These are phyloP conservation scores for Antheraea assamensis DNA, from an alignment of 2,888 invertebrate genomes.

Conservation along the genomic window DNA sequence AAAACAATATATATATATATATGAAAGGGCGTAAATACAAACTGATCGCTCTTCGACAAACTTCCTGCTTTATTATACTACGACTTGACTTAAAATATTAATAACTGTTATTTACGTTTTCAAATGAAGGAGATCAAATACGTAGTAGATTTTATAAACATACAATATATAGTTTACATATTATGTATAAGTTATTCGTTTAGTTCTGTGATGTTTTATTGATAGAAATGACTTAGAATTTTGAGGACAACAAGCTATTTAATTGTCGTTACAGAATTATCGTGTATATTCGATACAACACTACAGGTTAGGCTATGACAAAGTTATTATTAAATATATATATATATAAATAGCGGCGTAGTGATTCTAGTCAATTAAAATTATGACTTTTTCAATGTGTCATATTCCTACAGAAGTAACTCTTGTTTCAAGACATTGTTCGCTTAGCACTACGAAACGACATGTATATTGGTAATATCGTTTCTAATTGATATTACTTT, in stretches of 20 bases:
- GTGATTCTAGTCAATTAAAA: background rate
- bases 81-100: background rate
- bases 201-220: background rate
- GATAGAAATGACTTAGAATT: background rate
- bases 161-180: background rate
- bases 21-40: too few relatives aligned
- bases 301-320: background rate
- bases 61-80: conserved; percentile 26
- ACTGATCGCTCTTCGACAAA: too few relatives aligned
- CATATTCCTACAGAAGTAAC: too few relatives aligned
- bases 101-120: background rate
- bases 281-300: background rate
- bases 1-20: too few relatives aligned
- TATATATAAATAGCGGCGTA: background rate
- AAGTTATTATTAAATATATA: background rate
- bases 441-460: too few relatives aligned
- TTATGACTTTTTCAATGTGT: background rate
- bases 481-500: too few relatives aligned
- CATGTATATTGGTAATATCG: too few relatives aligned
- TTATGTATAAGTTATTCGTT: background rate
- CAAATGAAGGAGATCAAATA: background rate
- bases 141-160: background rate
- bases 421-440: too few relatives aligned
- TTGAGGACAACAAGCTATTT: too few relatives aligned
- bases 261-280: too few relatives aligned